Percentiles rank a stretch among this genome's conserved stretches.
Evolutionary conservation across 2,113 vertebrate genomes (phyloP).

Genomic region (Caracal caracal): DNA sequence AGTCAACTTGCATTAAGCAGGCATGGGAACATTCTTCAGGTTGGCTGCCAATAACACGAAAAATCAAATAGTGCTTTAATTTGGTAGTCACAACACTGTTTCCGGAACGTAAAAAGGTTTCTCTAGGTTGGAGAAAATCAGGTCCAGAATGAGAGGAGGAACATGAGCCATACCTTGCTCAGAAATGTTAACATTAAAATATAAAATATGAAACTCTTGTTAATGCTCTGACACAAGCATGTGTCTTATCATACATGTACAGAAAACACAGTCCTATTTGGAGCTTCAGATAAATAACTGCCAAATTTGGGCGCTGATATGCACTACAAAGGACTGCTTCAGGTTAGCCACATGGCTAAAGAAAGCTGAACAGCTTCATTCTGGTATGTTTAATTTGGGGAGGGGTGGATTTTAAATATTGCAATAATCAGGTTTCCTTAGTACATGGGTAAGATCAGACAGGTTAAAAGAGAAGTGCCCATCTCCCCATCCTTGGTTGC

Average conservation of each 20-base stretch:
- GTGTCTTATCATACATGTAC: not conserved
- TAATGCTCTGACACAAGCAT: not conserved
- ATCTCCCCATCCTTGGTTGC: not conserved
- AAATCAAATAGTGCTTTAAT: conserved; percentile 81
- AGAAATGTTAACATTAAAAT: conserved; percentile 39
- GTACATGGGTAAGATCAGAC: not conserved
- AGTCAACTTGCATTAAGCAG: conserved; percentile 76
- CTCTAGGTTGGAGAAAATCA: conserved; percentile 77
- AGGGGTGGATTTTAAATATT: not conserved
- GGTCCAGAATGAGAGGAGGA: conserved; percentile 59
- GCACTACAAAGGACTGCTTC: not conserved
- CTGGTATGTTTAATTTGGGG: not conserved
- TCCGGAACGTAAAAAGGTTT: conserved; percentile 72
- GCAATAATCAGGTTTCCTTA: not conserved
- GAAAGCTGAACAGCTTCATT: not conserved
- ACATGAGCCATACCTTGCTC: not conserved
- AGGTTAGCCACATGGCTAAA: not conserved
- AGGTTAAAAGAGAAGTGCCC: not conserved
- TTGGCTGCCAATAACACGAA: conserved; percentile 77
- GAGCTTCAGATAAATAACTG: not conserved
- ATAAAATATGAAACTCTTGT: not conserved
- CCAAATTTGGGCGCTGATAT: not conserved
- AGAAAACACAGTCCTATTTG: not conserved
- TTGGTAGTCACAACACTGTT: conserved; percentile 67
- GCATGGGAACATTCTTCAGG: conserved; percentile 77